phyloP scores from a whole-genome alignment of 2,797 vertebrate genomes.

The Premnoplex brunnescens region DNA sequence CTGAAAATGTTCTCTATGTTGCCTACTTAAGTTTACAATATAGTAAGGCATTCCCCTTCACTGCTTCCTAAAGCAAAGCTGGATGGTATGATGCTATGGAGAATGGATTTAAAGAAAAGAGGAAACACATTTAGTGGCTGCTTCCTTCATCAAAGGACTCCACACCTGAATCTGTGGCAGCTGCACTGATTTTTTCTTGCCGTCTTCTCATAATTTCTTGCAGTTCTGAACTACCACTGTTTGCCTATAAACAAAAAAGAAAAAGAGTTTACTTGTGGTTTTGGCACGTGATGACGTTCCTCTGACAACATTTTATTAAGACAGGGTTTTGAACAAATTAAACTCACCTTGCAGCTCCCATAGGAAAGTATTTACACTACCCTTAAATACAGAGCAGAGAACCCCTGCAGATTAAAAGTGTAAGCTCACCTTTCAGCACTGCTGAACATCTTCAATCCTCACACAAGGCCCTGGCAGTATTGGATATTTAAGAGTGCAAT shows the following conservation, averaged over 20 bases:
- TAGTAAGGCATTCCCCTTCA: slow-evolving; percentile 58
- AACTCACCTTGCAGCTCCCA: not conserved
- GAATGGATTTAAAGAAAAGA: not conserved
- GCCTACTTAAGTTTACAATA: slow-evolving; percentile 3
- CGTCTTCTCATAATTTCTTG: slow-evolving; percentile 95
- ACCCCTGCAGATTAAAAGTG: not conserved
- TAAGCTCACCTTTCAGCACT: not conserved
- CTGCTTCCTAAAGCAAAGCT: slow-evolving; percentile 77
- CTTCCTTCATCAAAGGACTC: slow-evolving; percentile 95
- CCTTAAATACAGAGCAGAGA: not conserved
- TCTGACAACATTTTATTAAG: not conserved
- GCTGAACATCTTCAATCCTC: not conserved
- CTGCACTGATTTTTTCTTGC: slow-evolving; percentile 90
- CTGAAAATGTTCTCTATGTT: not conserved
- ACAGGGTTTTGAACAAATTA: not conserved
- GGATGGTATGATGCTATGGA: slow-evolving; percentile 51
- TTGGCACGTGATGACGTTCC: not conserved
- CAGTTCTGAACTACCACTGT: slow-evolving; percentile 88
- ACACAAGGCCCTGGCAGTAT: not conserved
- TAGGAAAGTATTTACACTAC: not conserved
- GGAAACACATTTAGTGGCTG: slow-evolving; percentile 79
- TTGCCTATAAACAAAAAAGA: slow-evolving; percentile 62
- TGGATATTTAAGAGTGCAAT: not conserved
- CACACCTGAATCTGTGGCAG: slow-evolving; percentile 91
- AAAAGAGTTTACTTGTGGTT: not conserved